Percentiles rank a stretch among this genome's conserved stretches.
These are phyloP conservation scores for Ormyrus pomaceus DNA, from an alignment of 2,888 invertebrate genomes.

Conservation along the genomic window DNA sequence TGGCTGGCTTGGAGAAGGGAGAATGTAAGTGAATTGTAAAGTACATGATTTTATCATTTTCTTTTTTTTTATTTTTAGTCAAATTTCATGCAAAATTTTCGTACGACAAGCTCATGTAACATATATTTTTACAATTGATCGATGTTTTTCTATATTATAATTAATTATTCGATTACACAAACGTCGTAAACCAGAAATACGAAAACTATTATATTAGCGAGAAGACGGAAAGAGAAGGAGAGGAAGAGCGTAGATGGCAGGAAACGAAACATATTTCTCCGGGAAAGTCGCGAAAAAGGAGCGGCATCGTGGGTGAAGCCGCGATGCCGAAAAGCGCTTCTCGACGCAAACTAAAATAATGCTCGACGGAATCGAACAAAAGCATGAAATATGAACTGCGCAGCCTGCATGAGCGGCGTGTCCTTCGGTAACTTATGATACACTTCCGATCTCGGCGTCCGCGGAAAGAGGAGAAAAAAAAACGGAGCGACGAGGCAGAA, in stretches of 20 bases:
- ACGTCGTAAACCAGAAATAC: no score
- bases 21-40: no score
- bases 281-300: conserved; percentile 52
- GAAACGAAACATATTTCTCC: conserved; percentile 72
- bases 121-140: no score
- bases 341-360: conserved; percentile 74
- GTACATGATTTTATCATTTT: no score
- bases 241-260: conserved; percentile 57
- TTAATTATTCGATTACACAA: no score
- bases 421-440: conserved; percentile 73
- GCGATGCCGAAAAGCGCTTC: conserved; percentile 70
- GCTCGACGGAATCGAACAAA: conserved; percentile 75
- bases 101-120: no score
- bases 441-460: conserved; percentile 66
- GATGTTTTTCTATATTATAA: no score
- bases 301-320: conserved; percentile 57
- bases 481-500: conserved; percentile 10
- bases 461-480: conserved; percentile 59
- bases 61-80: no score
- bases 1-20: no score
- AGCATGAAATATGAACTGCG: conserved; percentile 73
- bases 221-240: neutral
- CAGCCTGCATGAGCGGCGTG: conserved; percentile 57
- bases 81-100: no score
- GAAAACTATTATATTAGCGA: neutral